A percentile compares a stretch with the other conserved stretches of the same genome.
phyloP scores from a whole-genome alignment of 2,888 invertebrate species.

The Drosophila lacicola region DNA sequence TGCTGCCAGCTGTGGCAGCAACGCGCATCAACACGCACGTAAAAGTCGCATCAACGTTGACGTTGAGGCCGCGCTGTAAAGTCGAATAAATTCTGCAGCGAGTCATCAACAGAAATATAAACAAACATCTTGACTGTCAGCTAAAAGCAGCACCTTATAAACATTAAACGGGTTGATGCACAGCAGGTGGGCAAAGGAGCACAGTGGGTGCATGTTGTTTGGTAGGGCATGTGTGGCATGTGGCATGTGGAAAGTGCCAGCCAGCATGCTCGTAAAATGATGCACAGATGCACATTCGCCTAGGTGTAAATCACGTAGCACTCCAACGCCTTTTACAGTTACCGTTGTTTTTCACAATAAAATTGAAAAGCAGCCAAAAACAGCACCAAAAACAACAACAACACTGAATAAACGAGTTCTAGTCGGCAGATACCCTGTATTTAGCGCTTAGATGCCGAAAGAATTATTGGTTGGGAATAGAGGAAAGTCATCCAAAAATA shows the following conservation, averaged over 20 bases:
- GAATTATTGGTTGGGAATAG: no score
- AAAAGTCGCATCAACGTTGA: conserved; percentile 67
- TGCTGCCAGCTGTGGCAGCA: conserved; percentile 39
- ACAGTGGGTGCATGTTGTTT: no score
- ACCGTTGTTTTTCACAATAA: conserved; percentile 73
- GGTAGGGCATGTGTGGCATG: not conserved
- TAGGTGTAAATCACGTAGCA: conserved; percentile 78
- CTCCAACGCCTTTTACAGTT: conserved; percentile 78
- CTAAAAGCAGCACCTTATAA: conserved; percentile 80
- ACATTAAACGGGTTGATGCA: conserved; percentile 63
- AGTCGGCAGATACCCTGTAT: no score
- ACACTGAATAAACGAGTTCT: not conserved
- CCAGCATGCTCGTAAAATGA: conserved; percentile 56
- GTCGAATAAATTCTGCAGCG: conserved; percentile 52
- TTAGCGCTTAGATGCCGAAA: no score
- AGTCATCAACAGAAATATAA: conserved; percentile 70
- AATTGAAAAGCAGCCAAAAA: conserved; percentile 76
- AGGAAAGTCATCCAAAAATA: no score
- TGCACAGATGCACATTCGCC: conserved; percentile 71
- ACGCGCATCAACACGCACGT: conserved; percentile 68
- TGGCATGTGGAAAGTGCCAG: conserved; percentile 37
- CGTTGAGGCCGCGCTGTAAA: conserved; percentile 57
- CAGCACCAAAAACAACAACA: conserved; percentile 18
- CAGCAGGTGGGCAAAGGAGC: not conserved
- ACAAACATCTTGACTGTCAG: conserved; percentile 67